Evolutionary conservation across 2,797 vertebrate genomes (phyloP).

Genomic region (Carduelis carduelis): DNA sequence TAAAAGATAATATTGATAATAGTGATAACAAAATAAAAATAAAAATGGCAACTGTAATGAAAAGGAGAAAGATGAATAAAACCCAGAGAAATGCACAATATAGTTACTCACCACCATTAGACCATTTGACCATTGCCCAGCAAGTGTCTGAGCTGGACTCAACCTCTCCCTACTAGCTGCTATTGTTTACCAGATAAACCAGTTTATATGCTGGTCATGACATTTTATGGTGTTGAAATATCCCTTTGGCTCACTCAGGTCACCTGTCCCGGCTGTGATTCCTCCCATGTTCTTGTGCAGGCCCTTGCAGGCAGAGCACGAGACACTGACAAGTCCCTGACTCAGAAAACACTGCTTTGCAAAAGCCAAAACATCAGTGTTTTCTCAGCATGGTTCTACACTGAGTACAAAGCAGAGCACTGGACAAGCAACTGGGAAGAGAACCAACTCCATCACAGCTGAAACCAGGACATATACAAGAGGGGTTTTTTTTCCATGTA

Average conservation of each 20-base stretch:
- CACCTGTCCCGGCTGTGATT: neutral
- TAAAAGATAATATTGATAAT: neutral
- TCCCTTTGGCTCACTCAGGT: neutral
- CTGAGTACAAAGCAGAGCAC: neutral
- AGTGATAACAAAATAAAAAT: neutral
- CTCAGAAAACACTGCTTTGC: neutral
- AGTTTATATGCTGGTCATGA: neutral
- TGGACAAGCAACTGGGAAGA: neutral
- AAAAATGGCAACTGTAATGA: neutral
- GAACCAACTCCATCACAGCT: neutral
- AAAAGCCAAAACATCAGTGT: neutral
- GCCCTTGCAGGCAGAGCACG: neutral
- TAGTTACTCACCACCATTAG: too few relatives aligned
- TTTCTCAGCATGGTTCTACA: neutral
- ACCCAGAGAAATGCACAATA: neutral
- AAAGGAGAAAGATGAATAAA: neutral
- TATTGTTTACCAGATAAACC: neutral
- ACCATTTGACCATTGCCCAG: neutral
- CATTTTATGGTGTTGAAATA: neutral
- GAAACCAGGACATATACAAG: neutral
- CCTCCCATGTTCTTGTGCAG: neutral
- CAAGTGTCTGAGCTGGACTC: rapidly evolving
- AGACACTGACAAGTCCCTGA: too few relatives aligned
- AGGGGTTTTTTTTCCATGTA: rapidly evolving
- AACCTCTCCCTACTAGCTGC: neutral